phyloP scores from a whole-genome alignment of 2,113 vertebrate genomes.

The Dicaeum eximium region DNA sequence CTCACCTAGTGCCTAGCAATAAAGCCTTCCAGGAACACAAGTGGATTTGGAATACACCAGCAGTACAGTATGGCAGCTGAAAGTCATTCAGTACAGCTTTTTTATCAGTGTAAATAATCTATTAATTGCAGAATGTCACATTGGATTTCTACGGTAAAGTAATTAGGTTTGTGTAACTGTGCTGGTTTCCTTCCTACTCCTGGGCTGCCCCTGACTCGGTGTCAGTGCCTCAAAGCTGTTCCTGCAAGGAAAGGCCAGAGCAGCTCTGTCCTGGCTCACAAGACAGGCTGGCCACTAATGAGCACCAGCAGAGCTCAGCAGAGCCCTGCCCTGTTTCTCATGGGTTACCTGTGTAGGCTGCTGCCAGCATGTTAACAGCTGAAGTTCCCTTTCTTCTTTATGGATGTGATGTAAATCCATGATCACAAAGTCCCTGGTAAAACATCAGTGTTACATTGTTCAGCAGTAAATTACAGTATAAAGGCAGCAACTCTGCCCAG shows the following conservation, averaged over 20 bases:
- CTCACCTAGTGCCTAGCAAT: neutral
- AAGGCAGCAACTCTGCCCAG: neutral
- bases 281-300: neutral
- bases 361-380: neutral
- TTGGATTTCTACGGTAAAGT: neutral
- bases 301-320: neutral
- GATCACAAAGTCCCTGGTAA: neutral
- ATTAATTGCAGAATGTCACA: neutral
- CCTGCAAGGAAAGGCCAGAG: neutral
- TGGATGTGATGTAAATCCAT: neutral
- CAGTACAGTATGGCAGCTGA: neutral
- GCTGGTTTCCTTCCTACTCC: neutral
- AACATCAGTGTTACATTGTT: neutral
- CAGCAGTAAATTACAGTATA: neutral
- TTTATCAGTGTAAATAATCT: neutral
- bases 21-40: neutral
- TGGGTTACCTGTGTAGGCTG: neutral
- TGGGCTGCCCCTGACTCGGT: neutral
- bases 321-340: neutral
- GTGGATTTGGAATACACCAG: neutral
- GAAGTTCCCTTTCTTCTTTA: neutral
- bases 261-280: accelerated
- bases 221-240: neutral
- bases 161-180: neutral
- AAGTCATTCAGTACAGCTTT: neutral